Percentiles rank a stretch among this genome's conserved stretches.
These are phyloP conservation scores for Pomatostomus ruficeps DNA, from an alignment of 2,113 vertebrate species.

Conservation along the genomic window DNA sequence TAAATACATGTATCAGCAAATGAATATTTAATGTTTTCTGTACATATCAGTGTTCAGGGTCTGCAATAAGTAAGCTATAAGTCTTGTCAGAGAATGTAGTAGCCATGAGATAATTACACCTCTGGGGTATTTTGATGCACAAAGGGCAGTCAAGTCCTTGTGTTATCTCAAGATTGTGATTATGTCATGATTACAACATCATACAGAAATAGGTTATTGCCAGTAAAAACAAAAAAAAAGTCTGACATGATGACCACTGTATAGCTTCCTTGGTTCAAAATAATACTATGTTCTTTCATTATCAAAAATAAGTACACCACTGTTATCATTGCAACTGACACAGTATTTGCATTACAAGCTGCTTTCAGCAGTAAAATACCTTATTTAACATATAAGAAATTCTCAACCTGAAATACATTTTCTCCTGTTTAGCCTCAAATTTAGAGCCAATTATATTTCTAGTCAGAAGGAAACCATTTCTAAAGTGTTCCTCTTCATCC, in stretches of 20 bases:
- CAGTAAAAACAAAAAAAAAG: not conserved
- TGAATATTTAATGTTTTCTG: constrained; percentile 60
- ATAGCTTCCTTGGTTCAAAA: not conserved
- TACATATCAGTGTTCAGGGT: not conserved
- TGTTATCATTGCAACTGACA: not conserved
- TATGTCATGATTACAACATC: not conserved
- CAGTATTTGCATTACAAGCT: not conserved
- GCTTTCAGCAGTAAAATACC: not conserved
- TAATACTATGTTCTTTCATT: not conserved
- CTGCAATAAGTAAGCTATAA: constrained; percentile 43
- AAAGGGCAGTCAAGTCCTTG: not conserved
- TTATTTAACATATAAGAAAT: not conserved
- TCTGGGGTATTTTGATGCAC: not conserved
- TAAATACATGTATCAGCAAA: constrained; percentile 19
- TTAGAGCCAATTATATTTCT: not conserved
- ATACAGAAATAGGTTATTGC: not conserved
- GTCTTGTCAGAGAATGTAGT: constrained; percentile 10
- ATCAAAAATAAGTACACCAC: not conserved
- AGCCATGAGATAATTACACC: constrained; percentile 40
- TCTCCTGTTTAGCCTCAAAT: not conserved
- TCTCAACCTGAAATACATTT: not conserved
- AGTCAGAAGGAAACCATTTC: not conserved
- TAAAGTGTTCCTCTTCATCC: not conserved
- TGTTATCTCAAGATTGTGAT: not conserved
- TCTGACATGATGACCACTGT: not conserved